Evolutionary conservation across 2,113 vertebrate genomes (phyloP), one percentile per base, ranked within the genome.

Genomic region (Salvelinus sp.): DNA sequence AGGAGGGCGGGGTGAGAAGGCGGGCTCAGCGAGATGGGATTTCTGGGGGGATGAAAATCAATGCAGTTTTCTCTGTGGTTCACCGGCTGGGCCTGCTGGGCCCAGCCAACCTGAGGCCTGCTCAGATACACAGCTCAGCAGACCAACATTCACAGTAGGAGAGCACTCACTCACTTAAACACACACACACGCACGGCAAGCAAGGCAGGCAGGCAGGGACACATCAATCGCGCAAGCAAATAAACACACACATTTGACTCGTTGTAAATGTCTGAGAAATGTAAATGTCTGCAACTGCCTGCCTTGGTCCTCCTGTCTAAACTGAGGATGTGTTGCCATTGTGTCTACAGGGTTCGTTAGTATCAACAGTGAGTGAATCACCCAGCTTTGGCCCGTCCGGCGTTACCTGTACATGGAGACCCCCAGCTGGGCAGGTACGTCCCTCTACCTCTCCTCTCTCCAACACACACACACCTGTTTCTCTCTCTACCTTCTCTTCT

Each of bases 341-440:
- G 66, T 77, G 33, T 80, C 62, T 69, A 72, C 83, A 92, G 90
- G 82, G 70, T 86, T 78, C 73, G 13, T 77, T 85, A 81, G 83
- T 75, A 81, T 79, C 85, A 83, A 80, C 89, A 86, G 87, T 66
- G 83, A 88, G 77, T 86, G 83, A 88, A 74, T 86, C 30, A 22
- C 76, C 80, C 81, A 87, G 88, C 90, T 70, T 83, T 82, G 86
- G 85, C 83, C 79, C 77, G 63, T 85, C 85, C 87, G 79, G 83
- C 90, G 88, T 88, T 80, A 90, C 89, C 91, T 76, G 91, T 93
- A 92, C 91, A 93, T 93, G 93, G 93, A 93, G 91, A 92, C 91
- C 88, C 91, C 93, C 90, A 91, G 90, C 92, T 93, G 93, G 93
- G 82, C 93, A 93, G 93, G 93, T 93, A 76, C 91, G 90, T 58